A percentile compares a stretch with the other conserved stretches of the same genome.
Conservation (phyloP, 1,140 invertebrate species). For the Odontomachus brunneus region DNA sequence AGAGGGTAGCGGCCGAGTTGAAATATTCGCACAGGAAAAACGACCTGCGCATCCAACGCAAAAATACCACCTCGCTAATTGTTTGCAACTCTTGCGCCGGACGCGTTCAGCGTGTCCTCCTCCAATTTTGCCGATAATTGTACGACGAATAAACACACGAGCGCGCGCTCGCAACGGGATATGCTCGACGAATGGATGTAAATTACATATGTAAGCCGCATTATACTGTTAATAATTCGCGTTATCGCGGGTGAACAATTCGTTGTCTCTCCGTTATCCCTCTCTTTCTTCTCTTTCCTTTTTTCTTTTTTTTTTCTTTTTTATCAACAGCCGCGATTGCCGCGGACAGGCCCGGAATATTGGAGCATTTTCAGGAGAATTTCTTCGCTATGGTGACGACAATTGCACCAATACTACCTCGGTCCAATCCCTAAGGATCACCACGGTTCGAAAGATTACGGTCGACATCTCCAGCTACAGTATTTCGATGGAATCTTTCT, state of each 20-base stretch:
- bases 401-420: constrained; percentile 50
- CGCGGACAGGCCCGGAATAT: constrained; percentile 27
- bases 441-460: constrained; percentile 50
- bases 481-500: constrained; percentile 57
- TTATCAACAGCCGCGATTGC: constrained; percentile 33
- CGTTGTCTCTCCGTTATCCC: neutral
- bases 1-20: neutral
- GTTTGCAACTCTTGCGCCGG: neutral
- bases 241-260: constrained; percentile 19
- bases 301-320: neutral
- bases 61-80: neutral
- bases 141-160: neutral
- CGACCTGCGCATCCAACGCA: neutral
- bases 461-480: constrained; percentile 51
- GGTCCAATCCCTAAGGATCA: constrained; percentile 42
- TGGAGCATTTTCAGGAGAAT: constrained; percentile 55
- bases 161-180: neutral
- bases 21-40: constrained; percentile 16
- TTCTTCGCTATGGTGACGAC: constrained; percentile 48
- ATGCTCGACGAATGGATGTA: neutral
- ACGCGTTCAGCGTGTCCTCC: neutral
- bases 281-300: too few relatives aligned
- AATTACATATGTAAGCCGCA: constrained; percentile 25
- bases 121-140: neutral
- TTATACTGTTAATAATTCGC: constrained; percentile 35